phyloP scores from a whole-genome alignment of 2,888 invertebrate species.

The Epirrhoe alternata region DNA sequence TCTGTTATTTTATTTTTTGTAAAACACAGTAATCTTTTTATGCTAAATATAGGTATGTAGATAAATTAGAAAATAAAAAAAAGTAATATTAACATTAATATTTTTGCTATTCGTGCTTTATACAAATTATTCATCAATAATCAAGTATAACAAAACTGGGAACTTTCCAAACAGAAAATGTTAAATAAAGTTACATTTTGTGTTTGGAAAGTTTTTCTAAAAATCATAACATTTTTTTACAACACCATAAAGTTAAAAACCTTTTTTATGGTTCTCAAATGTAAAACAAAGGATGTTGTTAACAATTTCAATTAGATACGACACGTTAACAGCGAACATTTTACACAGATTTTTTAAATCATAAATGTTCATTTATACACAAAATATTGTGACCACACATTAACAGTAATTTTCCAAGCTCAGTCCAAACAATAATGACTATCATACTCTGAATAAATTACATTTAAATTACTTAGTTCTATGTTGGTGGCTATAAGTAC shows the following conservation, averaged over 20 bases:
- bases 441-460: not conserved
- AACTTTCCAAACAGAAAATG: not conserved
- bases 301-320: conserved; percentile 44
- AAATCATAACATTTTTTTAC: conserved; percentile 29
- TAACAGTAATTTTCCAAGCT: not conserved
- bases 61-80: too few species aligned
- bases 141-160: not conserved
- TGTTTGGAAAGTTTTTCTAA: conserved; percentile 4
- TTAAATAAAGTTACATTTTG: conserved; percentile 5
- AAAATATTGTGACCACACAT: not conserved
- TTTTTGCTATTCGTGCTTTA: too few species aligned
- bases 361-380: not conserved
- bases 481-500: not conserved
- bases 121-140: too few species aligned
- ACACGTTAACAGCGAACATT: conserved; percentile 44
- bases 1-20: not conserved
- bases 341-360: not conserved
- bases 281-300: conserved; percentile 38
- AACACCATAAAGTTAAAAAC: conserved; percentile 29
- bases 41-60: too few species aligned
- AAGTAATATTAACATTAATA: too few species aligned
- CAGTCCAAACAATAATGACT: not conserved
- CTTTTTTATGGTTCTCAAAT: conserved; percentile 26
- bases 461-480: not conserved
- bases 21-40: not conserved